Conservation (phyloP, 2,113 vertebrate genomes). For the Cheirogaleus medius region DNA sequence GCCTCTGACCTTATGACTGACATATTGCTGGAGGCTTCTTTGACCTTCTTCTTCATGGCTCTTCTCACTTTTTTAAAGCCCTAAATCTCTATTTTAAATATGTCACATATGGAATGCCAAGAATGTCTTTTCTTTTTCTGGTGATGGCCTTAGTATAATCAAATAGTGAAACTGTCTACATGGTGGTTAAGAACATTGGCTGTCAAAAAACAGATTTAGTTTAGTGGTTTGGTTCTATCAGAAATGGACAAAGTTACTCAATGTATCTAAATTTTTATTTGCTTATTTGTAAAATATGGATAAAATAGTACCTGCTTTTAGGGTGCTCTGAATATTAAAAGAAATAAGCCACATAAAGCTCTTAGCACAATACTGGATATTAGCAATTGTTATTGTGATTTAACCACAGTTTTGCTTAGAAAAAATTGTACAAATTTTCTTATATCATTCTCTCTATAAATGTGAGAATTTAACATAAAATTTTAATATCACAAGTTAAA, state of each 20-base stretch:
- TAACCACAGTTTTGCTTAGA: conserved; percentile 5
- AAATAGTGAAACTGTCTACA: neutral
- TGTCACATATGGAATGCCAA: neutral
- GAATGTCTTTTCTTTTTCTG: neutral
- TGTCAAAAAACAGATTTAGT: neutral
- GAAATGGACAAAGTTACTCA: neutral
- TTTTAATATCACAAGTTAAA: conserved; percentile 20
- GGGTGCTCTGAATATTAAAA: neutral
- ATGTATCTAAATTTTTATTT: neutral
- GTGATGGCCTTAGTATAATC: neutral
- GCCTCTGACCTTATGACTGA: neutral
- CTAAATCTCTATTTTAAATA: neutral
- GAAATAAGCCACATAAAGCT: neutral
- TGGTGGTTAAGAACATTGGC: neutral
- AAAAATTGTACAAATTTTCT: neutral
- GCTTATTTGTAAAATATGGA: neutral
- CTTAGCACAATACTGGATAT: neutral
- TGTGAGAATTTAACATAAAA: neutral
- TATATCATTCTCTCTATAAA: neutral
- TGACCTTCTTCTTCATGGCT: neutral
- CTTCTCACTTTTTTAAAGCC: neutral
- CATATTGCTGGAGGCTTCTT: neutral
- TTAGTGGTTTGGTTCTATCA: neutral
- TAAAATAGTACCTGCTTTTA: neutral
- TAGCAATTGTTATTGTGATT: neutral